Evolutionary conservation across 2,113 vertebrate genomes (phyloP), one percentile per base, ranked within the genome.

Genomic region (Sula dactylatra): DNA sequence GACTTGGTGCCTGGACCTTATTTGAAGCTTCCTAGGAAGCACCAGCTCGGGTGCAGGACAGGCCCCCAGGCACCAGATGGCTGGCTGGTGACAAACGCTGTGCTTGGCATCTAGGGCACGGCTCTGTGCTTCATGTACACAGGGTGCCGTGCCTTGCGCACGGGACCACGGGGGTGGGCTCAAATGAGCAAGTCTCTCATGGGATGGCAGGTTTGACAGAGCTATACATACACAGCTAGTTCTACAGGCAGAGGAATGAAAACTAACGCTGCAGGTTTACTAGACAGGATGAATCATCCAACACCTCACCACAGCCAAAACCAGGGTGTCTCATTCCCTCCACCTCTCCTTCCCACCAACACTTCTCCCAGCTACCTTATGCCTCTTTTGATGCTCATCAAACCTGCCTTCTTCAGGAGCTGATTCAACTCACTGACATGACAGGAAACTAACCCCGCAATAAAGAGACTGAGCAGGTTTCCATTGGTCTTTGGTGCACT

Each of bases 81-180:
- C 40, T 32, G 18, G 45, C 27, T 31, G 52, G 62, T 80, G 47
- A 54, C 71, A 86, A 76, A 56, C 4, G 19, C 40, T 34, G 25
- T 34, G 59, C 44, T 45, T 50, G 13, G 54, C 69, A 66, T 32
- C 36, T 3, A 19, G 55, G 54, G 40, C 59, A 81, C 0, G 0
- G 74, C n/a, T 79, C 25, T 31, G 47, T 29, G 55, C 44, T 31
- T 62, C 59, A 36, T 0, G 0, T 2, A 14, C 38, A 27, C 3
- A 19, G 9, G 7, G 44, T 27, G 24, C 18, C 5, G 6, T 1
- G 0, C 8, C 32, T 42, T 16, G 36, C 1, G 0, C 20, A 47
- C 4, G 10, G 29, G n/a, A 22, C 31, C 25, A 31, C 2, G 5
- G n/a, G 69, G 50, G 82, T 3, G 18, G 61, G 45, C 25, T 36